These are phyloP conservation scores for Pogonognathellus flavescens DNA, from an alignment of 1,140 invertebrate species.

Conservation along the genomic window DNA sequence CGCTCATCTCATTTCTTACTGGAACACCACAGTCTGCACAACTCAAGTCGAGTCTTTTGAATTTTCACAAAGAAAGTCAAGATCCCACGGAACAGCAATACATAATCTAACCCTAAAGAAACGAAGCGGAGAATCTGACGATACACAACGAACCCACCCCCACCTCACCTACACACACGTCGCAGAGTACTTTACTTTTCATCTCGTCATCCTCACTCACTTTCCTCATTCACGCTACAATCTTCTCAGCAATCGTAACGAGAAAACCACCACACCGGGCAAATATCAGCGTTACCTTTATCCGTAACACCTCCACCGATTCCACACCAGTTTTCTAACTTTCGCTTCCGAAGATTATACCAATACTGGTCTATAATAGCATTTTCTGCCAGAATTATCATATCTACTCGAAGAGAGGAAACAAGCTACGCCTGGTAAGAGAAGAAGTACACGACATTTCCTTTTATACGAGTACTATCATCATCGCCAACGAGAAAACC, in stretches of 20 bases:
- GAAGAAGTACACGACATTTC: too few relatives aligned
- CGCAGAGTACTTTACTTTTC: slow-evolving; percentile 12
- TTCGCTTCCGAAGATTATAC: neutral
- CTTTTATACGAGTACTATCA: neutral
- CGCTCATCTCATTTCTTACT: slow-evolving; percentile 44
- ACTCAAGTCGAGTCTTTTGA: slow-evolving; percentile 2
- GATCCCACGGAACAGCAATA: neutral
- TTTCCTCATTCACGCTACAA: slow-evolving; percentile 12
- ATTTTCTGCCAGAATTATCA: too few relatives aligned
- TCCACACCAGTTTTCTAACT: neutral
- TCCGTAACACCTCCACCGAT: neutral
- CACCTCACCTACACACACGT: slow-evolving; percentile 37
- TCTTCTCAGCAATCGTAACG: slow-evolving; percentile 21
- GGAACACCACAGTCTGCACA: slow-evolving; percentile 17
- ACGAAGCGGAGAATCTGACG: neutral
- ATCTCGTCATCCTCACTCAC: slow-evolving; percentile 12
- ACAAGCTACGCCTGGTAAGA: too few relatives aligned
- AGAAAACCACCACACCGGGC: neutral
- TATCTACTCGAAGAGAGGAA: too few relatives aligned
- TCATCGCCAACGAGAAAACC: too few relatives aligned
- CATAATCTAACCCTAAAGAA: slow-evolving; percentile 12
- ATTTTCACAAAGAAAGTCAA: neutral
- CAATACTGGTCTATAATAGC: too few relatives aligned
- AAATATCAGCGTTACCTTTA: neutral
- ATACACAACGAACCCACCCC: slow-evolving; percentile 5